These are phyloP conservation scores for Nemopilema nomurai DNA, from an alignment of 30 jellyfish, hydroid and myxozoan genomes.

Conservation along the genomic window DNA sequence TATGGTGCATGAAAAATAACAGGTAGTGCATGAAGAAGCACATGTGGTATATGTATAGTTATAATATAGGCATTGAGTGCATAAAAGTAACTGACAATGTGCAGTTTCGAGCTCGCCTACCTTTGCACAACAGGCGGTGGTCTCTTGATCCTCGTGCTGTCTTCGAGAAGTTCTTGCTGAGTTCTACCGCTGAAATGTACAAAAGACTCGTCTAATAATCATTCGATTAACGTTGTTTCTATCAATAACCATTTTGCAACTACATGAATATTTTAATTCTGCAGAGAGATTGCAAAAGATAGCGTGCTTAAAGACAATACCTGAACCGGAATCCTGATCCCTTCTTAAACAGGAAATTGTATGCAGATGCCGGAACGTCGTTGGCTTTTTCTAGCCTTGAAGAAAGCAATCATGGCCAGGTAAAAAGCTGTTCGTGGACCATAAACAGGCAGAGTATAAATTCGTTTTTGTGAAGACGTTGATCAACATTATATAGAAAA, in stretches of 20 bases:
- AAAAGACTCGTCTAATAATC: background rate
- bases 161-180: slow-evolving; percentile 88
- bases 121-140: slow-evolving; percentile 89
- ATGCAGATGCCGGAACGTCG: slow-evolving; percentile 98
- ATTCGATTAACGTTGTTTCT: background rate
- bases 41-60: too few relatives aligned
- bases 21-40: too few relatives aligned
- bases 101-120: slow-evolving; percentile 16
- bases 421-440: too few relatives aligned
- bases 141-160: slow-evolving; percentile 75
- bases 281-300: too few relatives aligned
- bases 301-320: slow-evolving; percentile 32
- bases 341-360: slow-evolving; percentile 86
- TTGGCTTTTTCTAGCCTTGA: slow-evolving; percentile 92
- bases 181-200: slow-evolving; percentile 90
- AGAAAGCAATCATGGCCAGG: too few relatives aligned
- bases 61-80: too few relatives aligned
- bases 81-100: background rate
- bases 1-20: background rate
- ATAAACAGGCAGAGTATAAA: too few relatives aligned
- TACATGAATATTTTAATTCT: too few relatives aligned
- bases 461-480: too few relatives aligned
- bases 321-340: slow-evolving; percentile 96
- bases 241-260: too few relatives aligned
- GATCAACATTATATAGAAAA: too few relatives aligned